Evolutionary conservation across 2,797 vertebrate species (phyloP).

Genomic region (Spizella passerina): DNA sequence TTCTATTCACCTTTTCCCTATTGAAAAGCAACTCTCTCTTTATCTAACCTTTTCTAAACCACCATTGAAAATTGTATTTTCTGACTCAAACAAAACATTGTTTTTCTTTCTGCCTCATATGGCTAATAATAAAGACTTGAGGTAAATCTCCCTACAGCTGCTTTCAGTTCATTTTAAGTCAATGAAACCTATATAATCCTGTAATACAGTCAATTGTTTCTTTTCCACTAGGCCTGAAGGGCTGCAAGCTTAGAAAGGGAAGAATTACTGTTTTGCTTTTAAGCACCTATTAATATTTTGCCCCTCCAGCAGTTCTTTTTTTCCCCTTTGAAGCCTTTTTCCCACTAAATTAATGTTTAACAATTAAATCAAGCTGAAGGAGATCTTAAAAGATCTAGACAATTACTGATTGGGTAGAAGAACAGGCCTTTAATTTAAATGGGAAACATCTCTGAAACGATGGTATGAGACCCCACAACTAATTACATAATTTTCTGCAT

Average conservation of each 20-base stretch:
- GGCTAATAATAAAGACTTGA: conserved; percentile 93
- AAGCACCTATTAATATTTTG: conserved; percentile 84
- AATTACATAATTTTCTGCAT: conserved; percentile 98
- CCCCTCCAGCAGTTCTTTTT: conserved; percentile 72
- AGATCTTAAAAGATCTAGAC: conserved; percentile 79
- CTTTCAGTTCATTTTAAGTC: conserved; percentile 95
- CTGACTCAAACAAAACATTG: conserved; percentile 84
- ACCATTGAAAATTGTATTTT: conserved; percentile 85
- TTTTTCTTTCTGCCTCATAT: conserved; percentile 89
- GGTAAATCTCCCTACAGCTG: conserved; percentile 93
- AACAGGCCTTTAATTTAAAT: conserved; percentile 84
- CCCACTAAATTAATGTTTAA: conserved; percentile 85
- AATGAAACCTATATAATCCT: conserved; percentile 94
- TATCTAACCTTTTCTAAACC: conserved; percentile 73
- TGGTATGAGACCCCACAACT: conserved; percentile 80
- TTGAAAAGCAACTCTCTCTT: conserved; percentile 39
- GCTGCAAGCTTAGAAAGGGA: conserved; percentile 87
- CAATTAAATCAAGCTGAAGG: conserved; percentile 85
- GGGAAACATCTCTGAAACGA: conserved; percentile 86
- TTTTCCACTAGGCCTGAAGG: conserved; percentile 87
- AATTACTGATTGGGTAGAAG: conserved; percentile 85
- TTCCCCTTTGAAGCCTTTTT: conserved; percentile 79
- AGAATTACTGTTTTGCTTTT: conserved; percentile 88
- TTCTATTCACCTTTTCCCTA: conserved; percentile 68
- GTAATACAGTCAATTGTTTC: conserved; percentile 90